These are phyloP conservation scores for Peromyscus californicus DNA, from an alignment of 2,113 vertebrate species.

Conservation along the genomic window DNA sequence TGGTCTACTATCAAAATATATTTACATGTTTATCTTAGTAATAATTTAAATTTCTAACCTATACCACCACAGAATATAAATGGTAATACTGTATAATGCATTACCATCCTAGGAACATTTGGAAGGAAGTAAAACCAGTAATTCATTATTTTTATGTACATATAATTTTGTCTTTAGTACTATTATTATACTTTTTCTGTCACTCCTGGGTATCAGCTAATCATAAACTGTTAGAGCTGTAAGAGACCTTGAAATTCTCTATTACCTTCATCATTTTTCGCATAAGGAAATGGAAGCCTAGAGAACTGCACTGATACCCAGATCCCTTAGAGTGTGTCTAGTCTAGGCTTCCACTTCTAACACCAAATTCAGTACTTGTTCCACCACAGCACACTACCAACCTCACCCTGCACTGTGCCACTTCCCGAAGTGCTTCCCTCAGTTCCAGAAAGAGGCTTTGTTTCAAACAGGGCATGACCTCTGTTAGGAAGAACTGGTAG, in stretches of 20 bases:
- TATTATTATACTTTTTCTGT: conserved; percentile 14
- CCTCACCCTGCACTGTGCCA: neutral
- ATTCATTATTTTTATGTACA: neutral
- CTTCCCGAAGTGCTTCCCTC: neutral
- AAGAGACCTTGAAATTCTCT: neutral
- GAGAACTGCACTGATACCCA: conserved; percentile 18
- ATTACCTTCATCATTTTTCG: conserved; percentile 18
- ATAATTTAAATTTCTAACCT: conserved; percentile 18
- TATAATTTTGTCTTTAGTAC: conserved; percentile 1
- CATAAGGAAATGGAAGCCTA: conserved; percentile 2
- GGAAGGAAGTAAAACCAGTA: conserved; percentile 15
- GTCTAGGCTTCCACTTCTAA: neutral
- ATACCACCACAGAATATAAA: conserved; percentile 38
- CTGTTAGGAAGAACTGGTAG: neutral
- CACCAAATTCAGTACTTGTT: neutral
- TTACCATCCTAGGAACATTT: neutral
- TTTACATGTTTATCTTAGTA: neutral
- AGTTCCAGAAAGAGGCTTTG: neutral
- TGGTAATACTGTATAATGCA: neutral
- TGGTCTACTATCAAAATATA: neutral
- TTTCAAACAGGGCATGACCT: neutral
- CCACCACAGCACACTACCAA: neutral
- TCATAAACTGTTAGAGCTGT: neutral
- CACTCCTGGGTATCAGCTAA: conserved; percentile 43
- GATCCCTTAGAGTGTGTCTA: neutral